These are phyloP conservation scores for Pavo muticus DNA, from an alignment of 2,113 vertebrate species.

Conservation along the genomic window DNA sequence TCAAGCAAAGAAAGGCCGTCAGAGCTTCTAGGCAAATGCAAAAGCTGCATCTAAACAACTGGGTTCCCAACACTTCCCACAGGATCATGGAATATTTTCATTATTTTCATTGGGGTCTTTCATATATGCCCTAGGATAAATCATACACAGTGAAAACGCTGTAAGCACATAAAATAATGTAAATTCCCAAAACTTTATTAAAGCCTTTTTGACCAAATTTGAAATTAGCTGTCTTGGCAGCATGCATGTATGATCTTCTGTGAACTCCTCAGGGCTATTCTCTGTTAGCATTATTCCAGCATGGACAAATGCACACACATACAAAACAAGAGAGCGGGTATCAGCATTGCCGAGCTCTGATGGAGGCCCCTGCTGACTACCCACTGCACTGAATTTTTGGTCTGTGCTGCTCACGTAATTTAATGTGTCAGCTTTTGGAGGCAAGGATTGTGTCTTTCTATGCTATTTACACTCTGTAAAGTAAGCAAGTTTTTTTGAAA, in stretches of 20 bases:
- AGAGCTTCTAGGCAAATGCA: background rate
- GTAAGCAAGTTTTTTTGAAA: background rate
- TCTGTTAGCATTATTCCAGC: background rate
- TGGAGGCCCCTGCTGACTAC: background rate
- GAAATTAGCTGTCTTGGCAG: background rate
- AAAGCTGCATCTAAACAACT: background rate
- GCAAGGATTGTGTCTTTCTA: background rate
- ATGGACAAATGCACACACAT: fast-evolving
- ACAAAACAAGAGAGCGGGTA: background rate
- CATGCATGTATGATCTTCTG: background rate
- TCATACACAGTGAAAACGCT: fast-evolving
- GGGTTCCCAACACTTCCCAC: background rate
- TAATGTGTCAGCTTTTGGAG: background rate
- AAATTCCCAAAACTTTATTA: background rate
- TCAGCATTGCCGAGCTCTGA: background rate
- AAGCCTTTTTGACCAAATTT: background rate
- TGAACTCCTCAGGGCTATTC: background rate
- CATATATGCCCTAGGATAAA: background rate
- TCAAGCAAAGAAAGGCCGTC: background rate
- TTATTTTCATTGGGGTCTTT: background rate
- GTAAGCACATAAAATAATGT: background rate
- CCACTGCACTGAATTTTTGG: background rate
- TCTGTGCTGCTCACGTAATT: background rate
- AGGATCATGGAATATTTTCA: background rate
- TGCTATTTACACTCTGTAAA: background rate